These are phyloP conservation scores for Marisa cornuarietis DNA, from an alignment of 1,140 invertebrate genomes.

Conservation along the genomic window DNA sequence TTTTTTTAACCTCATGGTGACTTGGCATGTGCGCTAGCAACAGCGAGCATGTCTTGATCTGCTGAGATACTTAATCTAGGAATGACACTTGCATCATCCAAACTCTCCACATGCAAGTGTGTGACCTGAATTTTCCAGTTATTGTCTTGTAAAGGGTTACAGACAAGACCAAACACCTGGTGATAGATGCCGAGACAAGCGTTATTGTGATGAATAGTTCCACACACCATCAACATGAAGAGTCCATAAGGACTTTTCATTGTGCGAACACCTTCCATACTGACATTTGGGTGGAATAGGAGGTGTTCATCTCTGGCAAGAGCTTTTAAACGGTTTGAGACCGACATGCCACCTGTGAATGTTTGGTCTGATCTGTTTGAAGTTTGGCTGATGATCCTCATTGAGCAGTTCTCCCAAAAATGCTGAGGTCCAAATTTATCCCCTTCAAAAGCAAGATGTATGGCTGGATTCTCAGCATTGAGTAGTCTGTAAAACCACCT, in stretches of 20 bases:
- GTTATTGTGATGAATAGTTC: slow-evolving; percentile 70
- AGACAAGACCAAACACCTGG: slow-evolving; percentile 72
- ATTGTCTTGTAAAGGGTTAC: slow-evolving; percentile 71
- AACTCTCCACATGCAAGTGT: slow-evolving; percentile 25
- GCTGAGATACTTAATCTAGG: too few relatives aligned
- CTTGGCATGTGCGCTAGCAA: too few relatives aligned
- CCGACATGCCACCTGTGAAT: slow-evolving; percentile 40
- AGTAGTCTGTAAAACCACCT: slow-evolving; percentile 73
- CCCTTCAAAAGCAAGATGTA: too few relatives aligned
- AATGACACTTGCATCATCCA: too few relatives aligned
- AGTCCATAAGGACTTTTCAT: slow-evolving; percentile 72
- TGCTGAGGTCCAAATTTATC: slow-evolving; percentile 67
- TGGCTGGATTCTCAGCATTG: slow-evolving; percentile 63
- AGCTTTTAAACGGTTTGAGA: slow-evolving; percentile 61
- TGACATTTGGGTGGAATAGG: slow-evolving; percentile 73
- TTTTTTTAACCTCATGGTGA: too few relatives aligned
- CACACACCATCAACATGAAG: slow-evolving; percentile 72
- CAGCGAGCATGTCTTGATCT: too few relatives aligned
- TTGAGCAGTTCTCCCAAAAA: slow-evolving; percentile 70
- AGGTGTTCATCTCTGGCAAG: slow-evolving; percentile 67
- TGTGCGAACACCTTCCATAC: slow-evolving; percentile 69
- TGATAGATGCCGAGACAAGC: slow-evolving; percentile 72
- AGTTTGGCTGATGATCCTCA: slow-evolving; percentile 47
- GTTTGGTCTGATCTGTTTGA: slow-evolving; percentile 34
- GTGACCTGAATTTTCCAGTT: slow-evolving; percentile 74